phyloP scores from a whole-genome alignment of 2,113 vertebrate species.

The Epinephelus moara region DNA sequence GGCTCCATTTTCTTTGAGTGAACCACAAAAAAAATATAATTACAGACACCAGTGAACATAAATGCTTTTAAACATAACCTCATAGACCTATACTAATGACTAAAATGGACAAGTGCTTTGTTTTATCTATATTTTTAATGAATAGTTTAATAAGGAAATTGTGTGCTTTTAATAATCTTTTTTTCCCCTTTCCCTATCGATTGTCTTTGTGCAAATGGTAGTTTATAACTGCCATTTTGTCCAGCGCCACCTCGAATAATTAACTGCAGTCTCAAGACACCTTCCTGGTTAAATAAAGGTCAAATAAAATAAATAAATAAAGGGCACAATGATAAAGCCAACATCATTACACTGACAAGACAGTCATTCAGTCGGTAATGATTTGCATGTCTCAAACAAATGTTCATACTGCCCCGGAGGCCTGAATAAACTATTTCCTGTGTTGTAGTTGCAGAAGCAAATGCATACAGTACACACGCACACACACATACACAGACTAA shows the following conservation, averaged over 20 bases:
- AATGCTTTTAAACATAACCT: conserved; percentile 17
- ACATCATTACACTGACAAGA: conserved; percentile 4
- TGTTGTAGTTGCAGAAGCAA: conserved; percentile 6
- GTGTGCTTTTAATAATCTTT: not conserved
- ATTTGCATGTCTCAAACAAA: conserved; percentile 22
- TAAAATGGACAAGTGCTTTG: conserved; percentile 3
- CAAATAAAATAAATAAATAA: conserved; percentile 15
- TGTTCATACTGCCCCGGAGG: conserved; percentile 6
- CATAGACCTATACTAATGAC: not conserved
- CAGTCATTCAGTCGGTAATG: conserved; percentile 14
- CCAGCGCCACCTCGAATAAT: not conserved
- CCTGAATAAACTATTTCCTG: conserved; percentile 27
- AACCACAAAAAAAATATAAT: not conserved
- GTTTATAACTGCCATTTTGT: not conserved
- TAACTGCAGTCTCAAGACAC: not conserved
- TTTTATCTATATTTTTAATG: not conserved
- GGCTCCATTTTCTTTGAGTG: conserved; percentile 6
- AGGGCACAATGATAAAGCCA: not conserved
- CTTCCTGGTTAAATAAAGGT: not conserved
- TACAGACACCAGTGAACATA: not conserved
- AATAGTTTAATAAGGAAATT: not conserved
- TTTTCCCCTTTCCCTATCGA: not conserved
- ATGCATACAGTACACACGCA: not conserved
- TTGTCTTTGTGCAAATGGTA: not conserved
- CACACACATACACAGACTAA: not conserved